Evolutionary conservation across 2,113 vertebrate species (phyloP).

Genomic region (Toxotes jaculatrix): DNA sequence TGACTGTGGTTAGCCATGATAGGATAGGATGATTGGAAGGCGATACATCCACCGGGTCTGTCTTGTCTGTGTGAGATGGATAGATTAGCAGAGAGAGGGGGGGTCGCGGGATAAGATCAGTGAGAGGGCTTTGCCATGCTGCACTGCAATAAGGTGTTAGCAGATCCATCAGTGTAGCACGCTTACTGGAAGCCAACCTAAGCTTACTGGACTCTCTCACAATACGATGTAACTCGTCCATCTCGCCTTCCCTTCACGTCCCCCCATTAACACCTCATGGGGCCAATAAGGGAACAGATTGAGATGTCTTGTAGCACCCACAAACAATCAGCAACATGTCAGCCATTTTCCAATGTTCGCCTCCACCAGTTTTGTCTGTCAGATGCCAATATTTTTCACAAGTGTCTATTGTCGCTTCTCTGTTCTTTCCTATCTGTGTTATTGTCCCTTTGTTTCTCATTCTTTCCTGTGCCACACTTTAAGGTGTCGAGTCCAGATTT

Average conservation of each 20-base stretch:
- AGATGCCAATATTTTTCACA: slow-evolving; percentile 37
- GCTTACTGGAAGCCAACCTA: slow-evolving; percentile 33
- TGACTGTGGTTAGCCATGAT: slow-evolving; percentile 48
- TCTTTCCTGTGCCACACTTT: slow-evolving; percentile 6
- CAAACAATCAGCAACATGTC: slow-evolving; percentile 26
- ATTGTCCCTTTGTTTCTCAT: slow-evolving; percentile 16
- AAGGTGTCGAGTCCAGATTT: slow-evolving; percentile 27
- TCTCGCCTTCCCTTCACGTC: slow-evolving; percentile 1
- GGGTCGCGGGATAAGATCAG: slow-evolving; percentile 24
- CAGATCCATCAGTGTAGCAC: slow-evolving; percentile 59
- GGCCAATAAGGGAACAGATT: slow-evolving; percentile 35
- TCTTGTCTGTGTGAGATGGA: slow-evolving; percentile 61
- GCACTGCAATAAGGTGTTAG: slow-evolving; percentile 55
- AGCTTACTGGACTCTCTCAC: slow-evolving; percentile 39
- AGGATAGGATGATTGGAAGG: slow-evolving; percentile 72
- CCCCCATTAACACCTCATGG: slow-evolving; percentile 35
- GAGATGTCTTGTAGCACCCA: slow-evolving; percentile 22
- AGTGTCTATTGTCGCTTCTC: slow-evolving; percentile 14
- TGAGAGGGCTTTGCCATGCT: slow-evolving; percentile 18
- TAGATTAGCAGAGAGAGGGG: slow-evolving; percentile 40
- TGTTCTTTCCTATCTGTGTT: slow-evolving; percentile 27
- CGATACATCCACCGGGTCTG: slow-evolving; percentile 54
- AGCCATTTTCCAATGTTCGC: slow-evolving; percentile 32
- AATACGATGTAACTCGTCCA: slow-evolving; percentile 22
- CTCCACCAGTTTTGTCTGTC: slow-evolving; percentile 33